Evolutionary conservation across 1,140 invertebrate species (phyloP).

Genomic region (Teleogryllus occipitalis): DNA sequence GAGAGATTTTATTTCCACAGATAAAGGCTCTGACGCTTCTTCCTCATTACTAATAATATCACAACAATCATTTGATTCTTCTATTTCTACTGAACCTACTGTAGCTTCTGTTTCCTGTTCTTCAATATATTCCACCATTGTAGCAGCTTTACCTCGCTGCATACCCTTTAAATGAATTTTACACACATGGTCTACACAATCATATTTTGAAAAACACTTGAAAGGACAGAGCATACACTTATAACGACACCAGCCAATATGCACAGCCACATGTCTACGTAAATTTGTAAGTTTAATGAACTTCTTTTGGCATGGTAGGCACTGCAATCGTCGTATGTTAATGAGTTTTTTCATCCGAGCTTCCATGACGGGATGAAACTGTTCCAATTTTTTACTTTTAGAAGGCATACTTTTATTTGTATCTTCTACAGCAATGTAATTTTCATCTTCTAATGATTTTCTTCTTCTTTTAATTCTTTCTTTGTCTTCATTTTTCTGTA

Average conservation of each 20-base stretch:
- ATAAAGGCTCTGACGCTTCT: not conserved
- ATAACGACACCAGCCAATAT: slow-evolving; percentile 39
- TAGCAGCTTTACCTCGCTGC: slow-evolving; percentile 7
- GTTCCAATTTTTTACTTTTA: not conserved
- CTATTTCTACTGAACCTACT: not conserved
- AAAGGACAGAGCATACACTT: slow-evolving; percentile 37
- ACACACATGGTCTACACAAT: slow-evolving; percentile 35
- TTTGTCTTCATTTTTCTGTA: not conserved
- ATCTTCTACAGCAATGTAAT: not conserved
- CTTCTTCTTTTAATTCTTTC: not conserved
- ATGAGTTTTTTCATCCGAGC: slow-evolving; percentile 14
- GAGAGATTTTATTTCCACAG: not conserved
- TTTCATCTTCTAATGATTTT: not conserved
- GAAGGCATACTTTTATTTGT: not conserved
- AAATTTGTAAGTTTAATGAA: slow-evolving; percentile 33
- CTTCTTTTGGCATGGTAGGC: slow-evolving; percentile 34
- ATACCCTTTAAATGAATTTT: slow-evolving; percentile 28
- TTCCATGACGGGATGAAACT: slow-evolving; percentile 18
- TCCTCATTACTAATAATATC: not conserved
- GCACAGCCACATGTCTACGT: slow-evolving; percentile 37
- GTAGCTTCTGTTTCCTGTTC: slow-evolving; percentile 6
- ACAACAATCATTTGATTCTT: not conserved
- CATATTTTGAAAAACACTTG: slow-evolving; percentile 34
- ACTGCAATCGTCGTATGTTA: slow-evolving; percentile 30
- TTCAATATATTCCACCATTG: slow-evolving; percentile 19